phyloP scores from a whole-genome alignment of 1,140 invertebrate genomes.

The Schlechtendalia chinensis region DNA sequence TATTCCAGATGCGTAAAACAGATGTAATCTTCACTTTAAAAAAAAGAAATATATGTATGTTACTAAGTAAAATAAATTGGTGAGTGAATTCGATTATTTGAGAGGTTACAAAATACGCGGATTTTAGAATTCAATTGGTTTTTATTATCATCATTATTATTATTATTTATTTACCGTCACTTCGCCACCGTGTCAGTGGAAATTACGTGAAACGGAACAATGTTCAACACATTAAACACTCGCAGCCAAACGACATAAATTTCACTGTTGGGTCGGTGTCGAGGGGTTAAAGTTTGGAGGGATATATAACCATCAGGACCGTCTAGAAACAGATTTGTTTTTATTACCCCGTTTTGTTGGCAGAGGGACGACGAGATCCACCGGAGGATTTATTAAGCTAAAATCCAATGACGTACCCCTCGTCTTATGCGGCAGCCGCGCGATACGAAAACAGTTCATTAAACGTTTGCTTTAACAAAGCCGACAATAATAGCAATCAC shows the following conservation, averaged over 20 bases:
- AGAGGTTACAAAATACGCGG: neutral
- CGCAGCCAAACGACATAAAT: constrained; percentile 33
- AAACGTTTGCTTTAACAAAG: constrained; percentile 21
- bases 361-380: neutral
- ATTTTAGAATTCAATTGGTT: constrained; percentile 4
- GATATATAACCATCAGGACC: constrained; percentile 30
- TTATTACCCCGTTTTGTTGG: constrained; percentile 32
- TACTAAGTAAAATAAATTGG: too few species aligned
- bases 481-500: constrained; percentile 12
- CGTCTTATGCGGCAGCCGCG: neutral
- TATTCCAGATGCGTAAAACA: too few species aligned
- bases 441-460: constrained; percentile 28
- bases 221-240: constrained; percentile 12
- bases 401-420: constrained; percentile 30
- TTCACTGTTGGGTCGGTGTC: neutral
- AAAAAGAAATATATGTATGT: too few species aligned
- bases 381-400: constrained; percentile 36
- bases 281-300: constrained; percentile 34
- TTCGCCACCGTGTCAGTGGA: neutral
- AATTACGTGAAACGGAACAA: constrained; percentile 3
- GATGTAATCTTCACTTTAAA: too few species aligned
- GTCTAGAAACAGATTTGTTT: constrained; percentile 43
- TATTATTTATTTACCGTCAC: neutral
- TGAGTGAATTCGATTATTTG: constrained; percentile 1
- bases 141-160: neutral